A percentile compares a stretch with the other conserved stretches of the same genome.
Conservation (phyloP, 2,888 invertebrate species). For the Helobdella robusta region DNA sequence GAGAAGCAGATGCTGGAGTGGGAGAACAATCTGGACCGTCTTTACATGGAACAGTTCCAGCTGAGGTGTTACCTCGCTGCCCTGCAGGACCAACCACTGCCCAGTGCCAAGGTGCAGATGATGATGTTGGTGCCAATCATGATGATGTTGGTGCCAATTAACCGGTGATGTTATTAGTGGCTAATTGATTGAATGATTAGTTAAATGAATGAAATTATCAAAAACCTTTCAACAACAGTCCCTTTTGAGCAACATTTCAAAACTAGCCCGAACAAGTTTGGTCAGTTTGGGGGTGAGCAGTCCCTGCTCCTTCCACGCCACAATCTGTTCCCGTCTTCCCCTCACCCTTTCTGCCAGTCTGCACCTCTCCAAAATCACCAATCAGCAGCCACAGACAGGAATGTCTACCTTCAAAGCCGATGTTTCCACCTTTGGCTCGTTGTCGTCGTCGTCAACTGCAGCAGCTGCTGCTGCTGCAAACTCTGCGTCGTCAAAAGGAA, state of each 20-base stretch:
- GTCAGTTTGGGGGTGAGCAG: constrained; percentile 93
- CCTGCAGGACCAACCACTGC: constrained; percentile 71
- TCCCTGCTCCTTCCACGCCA: constrained; percentile 92
- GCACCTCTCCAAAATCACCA: constrained; percentile 30
- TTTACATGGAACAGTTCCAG: constrained; percentile 92
- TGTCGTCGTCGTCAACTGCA: background rate
- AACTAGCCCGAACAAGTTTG: constrained; percentile 82
- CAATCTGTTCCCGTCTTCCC: constrained; percentile 89
- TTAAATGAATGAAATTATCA: background rate
- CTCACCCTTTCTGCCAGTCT: constrained; percentile 32
- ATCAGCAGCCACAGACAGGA: constrained; percentile 14
- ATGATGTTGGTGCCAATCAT: background rate
- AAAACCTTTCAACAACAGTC: constrained; percentile 59
- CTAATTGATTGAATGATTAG: too few relatives aligned
- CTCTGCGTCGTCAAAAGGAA: background rate
- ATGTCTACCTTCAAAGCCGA: constrained; percentile 37
- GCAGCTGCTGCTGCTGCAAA: too few relatives aligned
- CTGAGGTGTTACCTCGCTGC: constrained; percentile 93
- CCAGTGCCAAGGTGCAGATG: constrained; percentile 82
- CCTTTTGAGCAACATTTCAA: constrained; percentile 82
- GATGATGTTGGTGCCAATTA: background rate
- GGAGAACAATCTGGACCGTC: constrained; percentile 89
- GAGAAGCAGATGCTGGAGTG: constrained; percentile 85
- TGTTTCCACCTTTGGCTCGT: background rate
- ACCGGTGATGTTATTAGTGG: background rate